Conservation (phyloP, 2,888 invertebrate genomes). For the Trachelus iudaicus region DNA sequence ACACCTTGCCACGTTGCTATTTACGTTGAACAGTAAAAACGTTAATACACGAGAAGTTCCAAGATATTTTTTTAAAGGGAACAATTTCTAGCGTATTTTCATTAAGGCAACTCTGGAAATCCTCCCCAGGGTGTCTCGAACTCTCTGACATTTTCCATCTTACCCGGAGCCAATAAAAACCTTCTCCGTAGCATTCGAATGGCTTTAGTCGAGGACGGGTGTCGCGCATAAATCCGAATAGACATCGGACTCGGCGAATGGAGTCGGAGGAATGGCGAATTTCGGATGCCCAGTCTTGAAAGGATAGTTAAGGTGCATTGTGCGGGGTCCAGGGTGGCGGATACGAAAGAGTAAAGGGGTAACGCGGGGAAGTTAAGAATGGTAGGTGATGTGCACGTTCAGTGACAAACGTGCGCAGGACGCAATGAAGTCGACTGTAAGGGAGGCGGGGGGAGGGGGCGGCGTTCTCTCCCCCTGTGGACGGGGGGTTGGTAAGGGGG, state of each 20-base stretch:
- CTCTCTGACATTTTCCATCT: conserved; percentile 21
- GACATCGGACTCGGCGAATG: not conserved
- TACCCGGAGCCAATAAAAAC: conserved; percentile 41
- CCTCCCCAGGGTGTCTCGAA: not conserved
- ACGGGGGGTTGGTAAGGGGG: conserved; percentile 12
- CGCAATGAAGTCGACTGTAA: conserved; percentile 54
- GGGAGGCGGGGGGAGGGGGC: conserved; percentile 32
- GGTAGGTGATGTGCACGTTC: conserved; percentile 46
- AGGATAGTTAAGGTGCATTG: conserved; percentile 24
- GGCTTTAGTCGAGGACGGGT: not conserved
- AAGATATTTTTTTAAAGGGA: not conserved
- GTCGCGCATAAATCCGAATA: conserved; percentile 1
- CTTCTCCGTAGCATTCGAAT: conserved; percentile 21
- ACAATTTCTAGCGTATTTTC: not conserved
- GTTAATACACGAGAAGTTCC: not conserved
- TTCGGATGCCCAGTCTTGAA: conserved; percentile 12
- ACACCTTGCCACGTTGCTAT: not conserved
- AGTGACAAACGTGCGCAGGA: conserved; percentile 51
- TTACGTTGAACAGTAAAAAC: not conserved
- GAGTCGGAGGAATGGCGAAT: conserved; percentile 18
- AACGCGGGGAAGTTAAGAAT: not conserved
- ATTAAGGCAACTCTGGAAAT: not conserved
- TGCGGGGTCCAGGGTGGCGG: conserved; percentile 9
- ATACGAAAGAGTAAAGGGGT: not conserved
- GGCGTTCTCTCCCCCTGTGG: conserved; percentile 29